A percentile compares a stretch with the other conserved stretches of the same genome.
phyloP scores from a whole-genome alignment of 2,888 invertebrate species.

The Pogonocherus hispidulus region DNA sequence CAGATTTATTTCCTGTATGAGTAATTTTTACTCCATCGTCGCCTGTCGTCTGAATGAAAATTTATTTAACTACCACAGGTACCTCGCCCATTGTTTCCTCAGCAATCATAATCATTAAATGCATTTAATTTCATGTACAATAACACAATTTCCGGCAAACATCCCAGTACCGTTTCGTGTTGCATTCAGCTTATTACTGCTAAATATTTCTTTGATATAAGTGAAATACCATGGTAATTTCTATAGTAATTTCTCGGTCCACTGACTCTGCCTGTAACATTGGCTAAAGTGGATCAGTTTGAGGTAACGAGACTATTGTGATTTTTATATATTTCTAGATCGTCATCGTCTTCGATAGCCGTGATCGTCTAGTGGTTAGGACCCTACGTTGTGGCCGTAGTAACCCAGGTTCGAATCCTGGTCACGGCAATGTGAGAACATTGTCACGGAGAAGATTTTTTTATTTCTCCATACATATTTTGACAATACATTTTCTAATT shows the following conservation, averaged over 20 bases:
- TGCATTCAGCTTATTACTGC: background rate
- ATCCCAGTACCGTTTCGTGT: background rate
- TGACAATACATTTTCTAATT: too few relatives aligned
- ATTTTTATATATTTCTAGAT: background rate
- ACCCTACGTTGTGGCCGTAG: constrained; percentile 76
- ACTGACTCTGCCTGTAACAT: background rate
- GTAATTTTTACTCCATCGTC: too few relatives aligned
- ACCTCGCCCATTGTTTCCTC: background rate
- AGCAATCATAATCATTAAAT: background rate
- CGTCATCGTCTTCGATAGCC: constrained; percentile 55
- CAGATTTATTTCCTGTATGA: too few relatives aligned
- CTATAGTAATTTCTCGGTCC: background rate
- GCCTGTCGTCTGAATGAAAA: background rate
- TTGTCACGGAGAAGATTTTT: constrained; percentile 56
- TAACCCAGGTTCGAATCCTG: constrained; percentile 76
- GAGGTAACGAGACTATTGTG: background rate
- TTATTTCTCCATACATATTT: too few relatives aligned
- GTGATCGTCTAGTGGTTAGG: constrained; percentile 67
- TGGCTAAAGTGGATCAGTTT: background rate
- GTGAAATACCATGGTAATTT: background rate
- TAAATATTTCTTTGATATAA: background rate
- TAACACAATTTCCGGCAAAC: background rate
- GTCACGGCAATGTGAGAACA: constrained; percentile 67
- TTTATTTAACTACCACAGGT: background rate
- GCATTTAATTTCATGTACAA: background rate